These are phyloP conservation scores for Clarias platycephalus DNA, from an alignment of 2,797 vertebrate genomes.

Conservation along the genomic window DNA sequence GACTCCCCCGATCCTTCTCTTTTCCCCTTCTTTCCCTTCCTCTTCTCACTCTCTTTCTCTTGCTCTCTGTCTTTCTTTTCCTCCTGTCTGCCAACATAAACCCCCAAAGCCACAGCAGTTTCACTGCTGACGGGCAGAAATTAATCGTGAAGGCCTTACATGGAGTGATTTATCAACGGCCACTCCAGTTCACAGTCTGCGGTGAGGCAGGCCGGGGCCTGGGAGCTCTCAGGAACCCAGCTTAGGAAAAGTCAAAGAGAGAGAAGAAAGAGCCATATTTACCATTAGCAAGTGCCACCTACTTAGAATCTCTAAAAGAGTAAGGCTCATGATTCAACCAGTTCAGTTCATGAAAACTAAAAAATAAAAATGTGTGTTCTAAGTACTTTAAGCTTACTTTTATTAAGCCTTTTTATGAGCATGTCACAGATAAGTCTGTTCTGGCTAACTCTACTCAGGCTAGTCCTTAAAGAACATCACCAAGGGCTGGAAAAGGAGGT, in stretches of 20 bases:
- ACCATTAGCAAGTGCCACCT: conserved; percentile 32
- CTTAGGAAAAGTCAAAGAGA: conserved; percentile 21
- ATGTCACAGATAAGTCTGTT: conserved; percentile 6
- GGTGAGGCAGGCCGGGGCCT: conserved; percentile 45
- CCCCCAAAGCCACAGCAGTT: conserved; percentile 56
- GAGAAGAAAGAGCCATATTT: conserved; percentile 16
- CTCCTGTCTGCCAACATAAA: conserved; percentile 54
- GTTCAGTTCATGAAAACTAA: conserved; percentile 6
- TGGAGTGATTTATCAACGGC: conserved; percentile 59
- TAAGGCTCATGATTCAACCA: conserved; percentile 21
- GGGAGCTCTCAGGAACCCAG: conserved; percentile 46
- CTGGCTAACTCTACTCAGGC: conserved; percentile 18
- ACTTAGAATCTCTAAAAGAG: conserved; percentile 14
- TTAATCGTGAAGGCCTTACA: conserved; percentile 56
- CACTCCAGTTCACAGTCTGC: conserved; percentile 51
- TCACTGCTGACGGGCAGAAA: conserved; percentile 60
- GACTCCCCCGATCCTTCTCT: conserved; percentile 19
- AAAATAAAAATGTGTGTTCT: conserved; percentile 22
- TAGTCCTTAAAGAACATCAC: not conserved
- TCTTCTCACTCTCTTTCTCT: conserved; percentile 4
- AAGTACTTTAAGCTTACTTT: conserved; percentile 7
- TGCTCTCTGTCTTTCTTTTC: conserved; percentile 22
- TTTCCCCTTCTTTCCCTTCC: conserved; percentile 6
- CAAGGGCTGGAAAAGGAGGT: conserved; percentile 10
- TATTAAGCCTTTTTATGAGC: conserved; percentile 8